Conservation (phyloP, 1,140 invertebrate genomes). For the Bemisia tabaci region DNA sequence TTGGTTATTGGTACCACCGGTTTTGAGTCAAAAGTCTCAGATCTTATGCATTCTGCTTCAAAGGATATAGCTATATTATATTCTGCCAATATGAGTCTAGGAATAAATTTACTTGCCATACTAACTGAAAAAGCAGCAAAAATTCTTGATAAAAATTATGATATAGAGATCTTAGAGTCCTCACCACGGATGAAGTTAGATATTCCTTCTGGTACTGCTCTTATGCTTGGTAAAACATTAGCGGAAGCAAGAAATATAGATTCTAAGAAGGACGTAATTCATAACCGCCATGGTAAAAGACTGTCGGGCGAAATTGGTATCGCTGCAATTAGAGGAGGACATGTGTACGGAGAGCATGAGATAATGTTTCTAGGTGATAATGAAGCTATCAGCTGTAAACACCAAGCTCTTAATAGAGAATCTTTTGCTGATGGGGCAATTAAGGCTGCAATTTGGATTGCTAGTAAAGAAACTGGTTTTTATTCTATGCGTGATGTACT, state of each 20-base stretch:
- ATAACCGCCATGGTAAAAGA: too few relatives aligned
- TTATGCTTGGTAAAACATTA: conserved; percentile 1
- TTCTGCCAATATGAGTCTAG: background rate
- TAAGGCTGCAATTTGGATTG: background rate
- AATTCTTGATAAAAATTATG: background rate
- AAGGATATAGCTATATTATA: background rate
- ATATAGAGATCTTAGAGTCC: conserved; percentile 4
- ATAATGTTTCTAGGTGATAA: conserved; percentile 1
- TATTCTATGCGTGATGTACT: background rate
- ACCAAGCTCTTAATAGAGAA: background rate
- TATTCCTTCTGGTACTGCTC: conserved; percentile 5
- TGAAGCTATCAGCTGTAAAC: background rate
- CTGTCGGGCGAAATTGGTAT: background rate
- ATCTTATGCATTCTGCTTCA: too few relatives aligned
- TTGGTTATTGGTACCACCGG: too few relatives aligned
- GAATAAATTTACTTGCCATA: background rate
- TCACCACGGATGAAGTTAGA: conserved; percentile 2
- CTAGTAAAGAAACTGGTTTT: background rate
- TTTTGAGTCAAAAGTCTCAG: too few relatives aligned
- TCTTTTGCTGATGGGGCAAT: conserved; percentile 5
- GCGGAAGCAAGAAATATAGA: background rate
- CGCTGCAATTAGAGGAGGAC: background rate
- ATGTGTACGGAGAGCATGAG: background rate
- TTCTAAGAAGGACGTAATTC: background rate
- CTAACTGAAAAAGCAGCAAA: conserved; percentile 1